A percentile compares a stretch with the other conserved stretches of the same genome.
Conservation (phyloP, 2,888 invertebrate genomes). For the Campopleginae sp. region DNA sequence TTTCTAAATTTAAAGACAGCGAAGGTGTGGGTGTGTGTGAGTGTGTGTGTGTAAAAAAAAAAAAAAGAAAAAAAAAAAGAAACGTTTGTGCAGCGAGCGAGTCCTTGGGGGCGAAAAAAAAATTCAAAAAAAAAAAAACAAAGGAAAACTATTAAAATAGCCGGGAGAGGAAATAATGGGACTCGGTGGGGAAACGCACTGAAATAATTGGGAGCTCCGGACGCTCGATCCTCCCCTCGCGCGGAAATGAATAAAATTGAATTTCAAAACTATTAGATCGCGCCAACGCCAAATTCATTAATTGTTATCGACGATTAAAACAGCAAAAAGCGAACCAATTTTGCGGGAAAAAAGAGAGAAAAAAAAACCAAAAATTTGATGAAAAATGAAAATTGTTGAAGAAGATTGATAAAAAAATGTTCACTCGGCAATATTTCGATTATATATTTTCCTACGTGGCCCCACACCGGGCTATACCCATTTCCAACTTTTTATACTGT, state of each 20-base stretch:
- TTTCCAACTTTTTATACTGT: neutral
- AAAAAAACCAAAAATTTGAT: neutral
- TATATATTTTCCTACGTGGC: neutral
- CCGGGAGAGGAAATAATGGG: neutral
- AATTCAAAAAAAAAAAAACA: neutral
- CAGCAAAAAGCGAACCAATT: too few relatives aligned
- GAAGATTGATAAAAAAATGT: neutral
- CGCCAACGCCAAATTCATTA: neutral
- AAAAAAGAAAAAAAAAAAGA: too few relatives aligned
- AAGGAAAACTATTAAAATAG: neutral
- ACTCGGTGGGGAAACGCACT: neutral
- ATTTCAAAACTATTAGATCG: neutral
- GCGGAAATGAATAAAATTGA: neutral
- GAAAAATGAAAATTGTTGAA: neutral
- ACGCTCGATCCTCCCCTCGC: neutral
- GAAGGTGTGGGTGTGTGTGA: too few relatives aligned
- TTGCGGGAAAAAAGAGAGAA: too few relatives aligned
- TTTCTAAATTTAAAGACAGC: too few relatives aligned
- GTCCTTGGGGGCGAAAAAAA: neutral
- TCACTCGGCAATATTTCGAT: neutral
- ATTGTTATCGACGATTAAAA: neutral
- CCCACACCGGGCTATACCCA: neutral
- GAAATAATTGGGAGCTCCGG: neutral
- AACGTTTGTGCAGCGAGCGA: neutral
- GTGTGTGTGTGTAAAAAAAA: too few relatives aligned